A percentile compares a stretch with the other conserved stretches of the same genome.
Evolutionary conservation across 2,888 invertebrate species (phyloP).

Genomic region (Branchellion lobata): DNA sequence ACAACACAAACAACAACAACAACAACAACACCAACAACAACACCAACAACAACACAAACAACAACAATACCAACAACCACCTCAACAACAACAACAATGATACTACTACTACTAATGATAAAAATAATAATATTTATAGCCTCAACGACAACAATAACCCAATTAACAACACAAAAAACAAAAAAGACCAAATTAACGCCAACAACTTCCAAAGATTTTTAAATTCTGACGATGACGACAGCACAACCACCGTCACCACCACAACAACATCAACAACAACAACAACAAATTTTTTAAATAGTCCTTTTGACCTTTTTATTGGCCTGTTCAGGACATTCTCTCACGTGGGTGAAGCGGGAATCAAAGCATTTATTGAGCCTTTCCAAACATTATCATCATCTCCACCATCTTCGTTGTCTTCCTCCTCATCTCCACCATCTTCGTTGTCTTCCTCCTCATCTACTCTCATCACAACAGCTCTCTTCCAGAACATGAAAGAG

Average conservation of each 20-base stretch:
- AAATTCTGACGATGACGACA: not conserved
- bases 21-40: no score
- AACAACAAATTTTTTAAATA: no score
- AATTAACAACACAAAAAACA: not conserved
- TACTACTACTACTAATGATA: no score
- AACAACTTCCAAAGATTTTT: no score
- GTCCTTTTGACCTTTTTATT: no score
- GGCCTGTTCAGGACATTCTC: not conserved
- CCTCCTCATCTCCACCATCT: not conserved
- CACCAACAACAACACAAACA: no score
- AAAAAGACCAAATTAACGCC: not conserved
- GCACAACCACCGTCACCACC: not conserved
- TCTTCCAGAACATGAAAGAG: slow-evolving; percentile 61
- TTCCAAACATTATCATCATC: not conserved
- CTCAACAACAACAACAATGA: no score
- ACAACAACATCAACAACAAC: not conserved
- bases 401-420: not conserved
- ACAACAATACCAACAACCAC: no score
- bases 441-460: not conserved
- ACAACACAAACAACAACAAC: no score
- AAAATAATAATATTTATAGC: not conserved
- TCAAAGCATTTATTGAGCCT: not conserved
- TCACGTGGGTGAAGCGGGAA: not conserved
- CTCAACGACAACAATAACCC: slow-evolving; percentile 5
- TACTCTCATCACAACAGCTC: slow-evolving; percentile 47